Percentiles rank a stretch among this genome's conserved stretches.
These are phyloP conservation scores for Aramus guarauna DNA, from an alignment of 2,113 vertebrate species.

Conservation along the genomic window DNA sequence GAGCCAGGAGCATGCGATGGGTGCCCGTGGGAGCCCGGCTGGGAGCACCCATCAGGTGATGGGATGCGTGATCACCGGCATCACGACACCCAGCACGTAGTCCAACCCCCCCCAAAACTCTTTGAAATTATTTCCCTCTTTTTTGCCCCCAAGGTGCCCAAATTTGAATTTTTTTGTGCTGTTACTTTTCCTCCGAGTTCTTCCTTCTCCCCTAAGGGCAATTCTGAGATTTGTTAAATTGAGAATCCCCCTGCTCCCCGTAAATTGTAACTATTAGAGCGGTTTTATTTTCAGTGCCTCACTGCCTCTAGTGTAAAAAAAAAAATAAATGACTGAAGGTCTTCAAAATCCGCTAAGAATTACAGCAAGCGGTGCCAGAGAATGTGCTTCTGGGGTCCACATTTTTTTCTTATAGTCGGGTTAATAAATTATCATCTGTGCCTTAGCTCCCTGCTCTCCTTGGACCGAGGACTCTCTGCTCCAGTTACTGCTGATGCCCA, in stretches of 20 bases:
- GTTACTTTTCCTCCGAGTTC: not conserved
- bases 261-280: not conserved
- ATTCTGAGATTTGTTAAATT: not conserved
- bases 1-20: not conserved
- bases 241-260: rapidly evolving
- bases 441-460: not conserved
- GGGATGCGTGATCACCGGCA: rapidly evolving
- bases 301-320: not conserved
- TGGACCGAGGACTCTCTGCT: not conserved
- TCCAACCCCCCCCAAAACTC: not conserved
- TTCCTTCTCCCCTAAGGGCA: rapidly evolving
- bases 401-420: not conserved
- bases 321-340: not conserved
- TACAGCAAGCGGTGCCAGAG: not conserved
- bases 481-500: not conserved
- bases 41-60: rapidly evolving
- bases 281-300: not conserved
- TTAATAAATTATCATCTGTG: not conserved
- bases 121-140: not conserved
- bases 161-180: not conserved
- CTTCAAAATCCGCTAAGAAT: not conserved
- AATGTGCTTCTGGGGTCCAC: not conserved
- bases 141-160: rapidly evolving
- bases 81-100: rapidly evolving
- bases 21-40: not conserved